Base-by-base conservation (phyloP, 2,113 vertebrate genomes). In the Campylomormyrus numenius region DNA sequence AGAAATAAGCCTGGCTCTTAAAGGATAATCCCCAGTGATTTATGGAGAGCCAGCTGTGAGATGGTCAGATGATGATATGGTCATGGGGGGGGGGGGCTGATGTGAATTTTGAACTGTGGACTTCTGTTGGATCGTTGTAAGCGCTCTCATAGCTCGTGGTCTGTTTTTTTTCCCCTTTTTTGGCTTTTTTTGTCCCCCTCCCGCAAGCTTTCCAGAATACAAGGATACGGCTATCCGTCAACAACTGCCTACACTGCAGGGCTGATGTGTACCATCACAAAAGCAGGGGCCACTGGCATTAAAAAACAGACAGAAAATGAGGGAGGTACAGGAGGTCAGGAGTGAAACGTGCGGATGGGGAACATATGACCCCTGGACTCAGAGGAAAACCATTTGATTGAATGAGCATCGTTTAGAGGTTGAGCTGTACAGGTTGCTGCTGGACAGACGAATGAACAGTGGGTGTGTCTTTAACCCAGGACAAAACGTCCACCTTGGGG, bases 341-440 rank as follows among this genome's bases (percentile, higher is more conserved):
- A 46, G 24, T 21, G 5, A 19, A n/a, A 48, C n/a, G 74, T 39
- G 35, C 39, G 84, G 53, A 53, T 5, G 3, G 13, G 21, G 42
- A 39, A 27, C 21, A 85, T 91, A 24, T 27, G 45, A 50, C 90
- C 77, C 74, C 45, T 21, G 84, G 46, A 77, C 49, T 48, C 80
- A 50, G 35, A 58, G 42, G 52, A 90, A 42, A 88, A 89, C 27
- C 50, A 13, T 77, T 89, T 89, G 89, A 90, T 35, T 85, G 90
- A 88, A 49, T 87, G 27, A 62, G 87, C 35, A 80, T 53, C 45
- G 45, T 9, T 90, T 88, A 86, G 86, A 80, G 66, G 10, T 27
- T 48, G 53, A 88, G 62, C 52, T 3, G 80, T 58, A 80, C 80
- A 35, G 42, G 86, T n/a, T 85, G 53, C 88, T 53, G 9, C 49